Evolutionary conservation across 2,113 vertebrate species (phyloP).

Genomic region (Acrocephalus arundinaceus): DNA sequence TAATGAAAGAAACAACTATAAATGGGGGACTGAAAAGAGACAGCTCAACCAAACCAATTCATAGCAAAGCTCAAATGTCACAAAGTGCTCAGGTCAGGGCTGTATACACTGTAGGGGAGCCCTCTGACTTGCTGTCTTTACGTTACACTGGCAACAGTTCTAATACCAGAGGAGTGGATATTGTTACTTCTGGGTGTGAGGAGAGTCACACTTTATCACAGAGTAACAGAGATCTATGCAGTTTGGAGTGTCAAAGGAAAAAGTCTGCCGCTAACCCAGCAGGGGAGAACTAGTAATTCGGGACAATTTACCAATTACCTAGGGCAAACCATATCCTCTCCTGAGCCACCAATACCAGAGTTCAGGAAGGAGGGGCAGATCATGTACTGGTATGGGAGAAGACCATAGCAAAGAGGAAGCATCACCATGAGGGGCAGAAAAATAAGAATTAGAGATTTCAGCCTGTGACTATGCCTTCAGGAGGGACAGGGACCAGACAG

Average conservation of each 20-base stretch:
- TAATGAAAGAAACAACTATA: not conserved
- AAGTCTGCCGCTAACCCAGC: not conserved
- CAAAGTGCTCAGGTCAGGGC: not conserved
- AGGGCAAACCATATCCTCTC: rapidly evolving
- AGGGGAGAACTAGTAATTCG: not conserved
- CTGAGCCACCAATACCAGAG: not conserved
- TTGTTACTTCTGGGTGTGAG: not conserved
- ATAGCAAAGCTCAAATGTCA: not conserved
- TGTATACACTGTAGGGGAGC: not conserved
- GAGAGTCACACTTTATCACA: not conserved
- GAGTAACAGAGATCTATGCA: not conserved
- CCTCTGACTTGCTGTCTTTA: not conserved
- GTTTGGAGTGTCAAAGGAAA: not conserved
- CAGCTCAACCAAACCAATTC: not conserved
- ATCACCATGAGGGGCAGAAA: not conserved
- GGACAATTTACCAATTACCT: not conserved
- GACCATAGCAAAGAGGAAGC: not conserved
- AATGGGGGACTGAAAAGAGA: not conserved
- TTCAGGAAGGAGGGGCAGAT: not conserved
- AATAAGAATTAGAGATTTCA: not conserved
- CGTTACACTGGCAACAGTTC: not conserved
- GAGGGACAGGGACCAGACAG: not conserved
- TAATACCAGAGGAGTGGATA: not conserved
- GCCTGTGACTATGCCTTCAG: too few relatives aligned
- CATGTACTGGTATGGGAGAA: not conserved